Conservation (phyloP, 1,140 invertebrate genomes). For the Delia radicum region DNA sequence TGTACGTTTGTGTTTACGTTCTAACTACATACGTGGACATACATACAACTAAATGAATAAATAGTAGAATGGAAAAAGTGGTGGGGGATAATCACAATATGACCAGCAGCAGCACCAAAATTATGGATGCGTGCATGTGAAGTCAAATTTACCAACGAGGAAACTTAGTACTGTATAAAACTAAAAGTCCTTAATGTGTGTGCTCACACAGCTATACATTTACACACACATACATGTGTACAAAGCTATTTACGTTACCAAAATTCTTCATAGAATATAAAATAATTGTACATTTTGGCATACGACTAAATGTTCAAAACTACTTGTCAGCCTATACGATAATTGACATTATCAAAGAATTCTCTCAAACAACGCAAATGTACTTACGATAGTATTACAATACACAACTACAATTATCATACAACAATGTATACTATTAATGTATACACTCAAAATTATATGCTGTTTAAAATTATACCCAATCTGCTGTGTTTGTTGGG, state of each 20-base stretch:
- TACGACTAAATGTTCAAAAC: conserved; percentile 20
- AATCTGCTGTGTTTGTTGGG: too few relatives aligned
- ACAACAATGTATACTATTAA: too few relatives aligned
- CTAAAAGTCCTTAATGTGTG: not conserved
- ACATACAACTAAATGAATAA: not conserved
- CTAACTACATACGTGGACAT: not conserved
- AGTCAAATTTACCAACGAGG: not conserved
- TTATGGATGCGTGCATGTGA: not conserved
- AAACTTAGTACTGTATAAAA: not conserved
- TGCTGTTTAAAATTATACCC: too few relatives aligned
- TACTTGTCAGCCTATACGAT: conserved; percentile 7
- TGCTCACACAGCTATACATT: not conserved
- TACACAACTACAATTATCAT: too few relatives aligned
- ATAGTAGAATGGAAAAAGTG: not conserved
- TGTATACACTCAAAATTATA: too few relatives aligned
- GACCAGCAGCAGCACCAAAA: not conserved
- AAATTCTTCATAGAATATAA: not conserved
- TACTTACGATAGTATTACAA: too few relatives aligned
- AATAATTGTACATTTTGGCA: conserved; percentile 8
- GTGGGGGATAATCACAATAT: not conserved
- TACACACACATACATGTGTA: not conserved
- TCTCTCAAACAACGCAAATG: not conserved
- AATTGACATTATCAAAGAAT: conserved; percentile 19
- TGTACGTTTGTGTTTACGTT: not conserved
- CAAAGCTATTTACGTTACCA: not conserved